phyloP scores from a whole-genome alignment of 2,888 invertebrate species.

The Timandra comae region DNA sequence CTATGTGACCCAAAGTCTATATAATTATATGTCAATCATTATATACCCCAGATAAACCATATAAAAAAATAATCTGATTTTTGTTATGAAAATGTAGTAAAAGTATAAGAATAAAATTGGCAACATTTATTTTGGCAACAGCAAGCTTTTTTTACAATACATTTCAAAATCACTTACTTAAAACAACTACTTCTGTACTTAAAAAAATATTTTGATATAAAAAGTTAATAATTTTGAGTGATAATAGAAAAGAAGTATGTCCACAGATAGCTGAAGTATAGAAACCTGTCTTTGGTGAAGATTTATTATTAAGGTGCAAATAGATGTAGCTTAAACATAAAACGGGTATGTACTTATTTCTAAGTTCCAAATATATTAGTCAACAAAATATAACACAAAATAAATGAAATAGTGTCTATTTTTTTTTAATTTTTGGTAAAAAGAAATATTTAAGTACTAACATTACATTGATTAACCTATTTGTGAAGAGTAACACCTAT shows the following conservation, averaged over 20 bases:
- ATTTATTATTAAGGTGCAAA: conserved; percentile 15
- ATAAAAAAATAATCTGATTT: background rate
- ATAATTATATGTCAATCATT: too few relatives aligned
- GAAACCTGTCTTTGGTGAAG: conserved; percentile 55
- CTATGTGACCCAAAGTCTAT: too few relatives aligned
- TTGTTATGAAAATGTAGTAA: conserved; percentile 7
- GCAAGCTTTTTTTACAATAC: conserved; percentile 27
- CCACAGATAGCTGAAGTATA: background rate
- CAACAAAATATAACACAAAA: conserved; percentile 52
- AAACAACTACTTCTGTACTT: conserved; percentile 4
- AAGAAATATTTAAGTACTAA: conserved; percentile 67
- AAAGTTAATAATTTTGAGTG: conserved; percentile 20
- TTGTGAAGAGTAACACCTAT: conserved; percentile 47
- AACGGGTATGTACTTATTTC: conserved; percentile 26
- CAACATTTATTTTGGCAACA: conserved; percentile 54
- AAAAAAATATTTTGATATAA: too few relatives aligned
- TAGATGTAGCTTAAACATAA: conserved; percentile 7
- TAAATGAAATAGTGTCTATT: conserved; percentile 44
- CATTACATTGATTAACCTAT: conserved; percentile 48
- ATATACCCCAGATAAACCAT: background rate
- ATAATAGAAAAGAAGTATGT: too few relatives aligned
- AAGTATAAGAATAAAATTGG: conserved; percentile 36
- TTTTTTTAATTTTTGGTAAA: conserved; percentile 70
- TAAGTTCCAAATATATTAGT: conserved; percentile 55
- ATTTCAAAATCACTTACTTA: conserved; percentile 7